phyloP scores from a whole-genome alignment of 2,113 vertebrate species.

The Montifringilla adamsi region DNA sequence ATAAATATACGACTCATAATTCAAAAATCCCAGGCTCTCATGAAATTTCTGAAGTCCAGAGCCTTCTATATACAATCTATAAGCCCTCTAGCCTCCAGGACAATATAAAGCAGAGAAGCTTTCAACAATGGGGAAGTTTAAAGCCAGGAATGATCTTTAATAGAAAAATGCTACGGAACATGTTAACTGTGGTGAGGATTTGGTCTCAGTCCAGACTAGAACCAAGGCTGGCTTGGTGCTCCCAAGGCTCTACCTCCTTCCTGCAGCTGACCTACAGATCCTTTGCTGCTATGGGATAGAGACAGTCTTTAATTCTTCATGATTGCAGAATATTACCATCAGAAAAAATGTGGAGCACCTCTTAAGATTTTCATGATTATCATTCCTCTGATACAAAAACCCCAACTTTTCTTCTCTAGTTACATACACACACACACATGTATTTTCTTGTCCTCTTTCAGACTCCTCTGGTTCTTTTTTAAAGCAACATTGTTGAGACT shows the following conservation, averaged over 20 bases:
- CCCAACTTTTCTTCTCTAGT: background rate
- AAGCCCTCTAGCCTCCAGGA: background rate
- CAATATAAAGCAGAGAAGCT: background rate
- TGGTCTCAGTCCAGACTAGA: background rate
- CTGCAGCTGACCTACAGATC: background rate
- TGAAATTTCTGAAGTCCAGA: background rate
- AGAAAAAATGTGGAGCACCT: background rate
- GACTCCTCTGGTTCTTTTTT: background rate
- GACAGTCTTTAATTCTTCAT: background rate
- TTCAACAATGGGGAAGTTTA: background rate
- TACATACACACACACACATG: rapidly evolving
- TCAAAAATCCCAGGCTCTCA: background rate
- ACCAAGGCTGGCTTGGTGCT: background rate
- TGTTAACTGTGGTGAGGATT: background rate
- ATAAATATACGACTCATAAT: background rate
- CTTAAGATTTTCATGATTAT: background rate
- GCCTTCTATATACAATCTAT: background rate
- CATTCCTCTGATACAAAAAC: background rate
- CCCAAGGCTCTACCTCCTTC: background rate
- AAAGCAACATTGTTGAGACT: background rate
- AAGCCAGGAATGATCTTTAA: background rate
- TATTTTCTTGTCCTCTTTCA: background rate
- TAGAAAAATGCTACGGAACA: background rate
- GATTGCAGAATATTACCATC: background rate
- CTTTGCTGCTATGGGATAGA: background rate